These are phyloP conservation scores for Wasmannia auropunctata DNA, from an alignment of 1,140 invertebrate species.

Conservation along the genomic window DNA sequence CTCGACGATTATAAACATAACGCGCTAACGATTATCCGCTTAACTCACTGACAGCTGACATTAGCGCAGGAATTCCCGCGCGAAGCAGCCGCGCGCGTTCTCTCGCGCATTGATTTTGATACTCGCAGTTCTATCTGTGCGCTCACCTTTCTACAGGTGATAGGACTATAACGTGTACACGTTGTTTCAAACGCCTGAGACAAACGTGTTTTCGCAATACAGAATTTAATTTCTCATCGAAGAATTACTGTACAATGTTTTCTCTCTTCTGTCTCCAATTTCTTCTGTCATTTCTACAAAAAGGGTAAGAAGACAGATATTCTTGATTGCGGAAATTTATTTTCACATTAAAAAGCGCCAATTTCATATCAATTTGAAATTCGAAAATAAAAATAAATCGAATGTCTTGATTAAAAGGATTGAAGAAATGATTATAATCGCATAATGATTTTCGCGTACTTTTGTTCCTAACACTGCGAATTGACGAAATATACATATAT, in stretches of 20 bases:
- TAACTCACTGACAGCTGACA: constrained; percentile 57
- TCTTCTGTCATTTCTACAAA: background rate
- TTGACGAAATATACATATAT: background rate
- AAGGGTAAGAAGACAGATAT: background rate
- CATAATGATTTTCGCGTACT: background rate
- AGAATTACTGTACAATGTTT: background rate
- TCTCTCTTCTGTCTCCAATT: background rate
- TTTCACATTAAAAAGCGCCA: background rate
- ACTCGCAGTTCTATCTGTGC: constrained; percentile 18
- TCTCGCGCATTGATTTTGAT: constrained; percentile 41
- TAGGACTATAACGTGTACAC: constrained; percentile 4
- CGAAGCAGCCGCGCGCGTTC: background rate
- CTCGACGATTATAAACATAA: constrained; percentile 47
- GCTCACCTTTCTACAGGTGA: constrained; percentile 41
- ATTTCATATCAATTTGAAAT: background rate
- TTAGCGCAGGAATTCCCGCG: constrained; percentile 52
- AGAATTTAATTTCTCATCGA: background rate
- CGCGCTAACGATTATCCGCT: constrained; percentile 37
- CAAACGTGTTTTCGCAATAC: background rate
- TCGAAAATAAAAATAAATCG: background rate
- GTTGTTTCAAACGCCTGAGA: background rate
- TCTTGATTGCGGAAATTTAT: background rate
- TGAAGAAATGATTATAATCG: background rate
- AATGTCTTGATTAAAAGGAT: background rate
- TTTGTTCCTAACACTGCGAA: background rate